phyloP scores from a whole-genome alignment of 1,140 invertebrate genomes.

The Lethocerus indicus region DNA sequence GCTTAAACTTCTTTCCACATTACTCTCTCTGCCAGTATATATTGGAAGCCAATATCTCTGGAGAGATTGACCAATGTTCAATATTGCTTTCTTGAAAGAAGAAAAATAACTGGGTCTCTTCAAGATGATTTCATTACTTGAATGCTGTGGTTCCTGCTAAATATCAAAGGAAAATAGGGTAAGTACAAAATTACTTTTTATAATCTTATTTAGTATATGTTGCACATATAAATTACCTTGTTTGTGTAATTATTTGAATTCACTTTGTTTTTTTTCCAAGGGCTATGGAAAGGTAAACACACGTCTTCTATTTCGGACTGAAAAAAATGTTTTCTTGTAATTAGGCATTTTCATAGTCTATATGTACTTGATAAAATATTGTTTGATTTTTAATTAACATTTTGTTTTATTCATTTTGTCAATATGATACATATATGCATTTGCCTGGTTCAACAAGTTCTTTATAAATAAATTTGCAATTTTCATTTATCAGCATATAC shows the following conservation, averaged over 20 bases:
- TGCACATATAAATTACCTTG: neutral
- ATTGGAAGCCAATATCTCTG: slow-evolving; percentile 12
- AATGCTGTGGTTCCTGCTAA: neutral
- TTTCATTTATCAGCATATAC: neutral
- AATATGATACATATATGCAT: neutral
- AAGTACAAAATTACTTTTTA: neutral
- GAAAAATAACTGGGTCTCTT: slow-evolving; percentile 7
- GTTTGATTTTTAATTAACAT: neutral
- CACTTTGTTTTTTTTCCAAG: slow-evolving; percentile 7
- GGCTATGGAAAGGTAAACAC: slow-evolving; percentile 3
- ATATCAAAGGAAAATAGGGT: neutral
- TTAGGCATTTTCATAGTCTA: neutral
- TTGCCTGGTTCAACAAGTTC: neutral
- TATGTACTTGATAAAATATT: neutral
- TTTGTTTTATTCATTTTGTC: neutral
- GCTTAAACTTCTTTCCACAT: slow-evolving; percentile 5
- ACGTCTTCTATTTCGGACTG: neutral
- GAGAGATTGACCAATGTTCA: slow-evolving; percentile 8
- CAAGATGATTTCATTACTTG: neutral
- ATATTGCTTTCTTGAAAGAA: slow-evolving; percentile 12
- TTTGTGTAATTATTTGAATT: neutral
- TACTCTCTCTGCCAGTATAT: slow-evolving; percentile 1
- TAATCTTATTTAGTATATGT: neutral
- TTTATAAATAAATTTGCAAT: neutral
- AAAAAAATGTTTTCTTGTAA: neutral